phyloP scores from a whole-genome alignment of 64 coral and sea anemone genomes.

The Montipora efflorescens region DNA sequence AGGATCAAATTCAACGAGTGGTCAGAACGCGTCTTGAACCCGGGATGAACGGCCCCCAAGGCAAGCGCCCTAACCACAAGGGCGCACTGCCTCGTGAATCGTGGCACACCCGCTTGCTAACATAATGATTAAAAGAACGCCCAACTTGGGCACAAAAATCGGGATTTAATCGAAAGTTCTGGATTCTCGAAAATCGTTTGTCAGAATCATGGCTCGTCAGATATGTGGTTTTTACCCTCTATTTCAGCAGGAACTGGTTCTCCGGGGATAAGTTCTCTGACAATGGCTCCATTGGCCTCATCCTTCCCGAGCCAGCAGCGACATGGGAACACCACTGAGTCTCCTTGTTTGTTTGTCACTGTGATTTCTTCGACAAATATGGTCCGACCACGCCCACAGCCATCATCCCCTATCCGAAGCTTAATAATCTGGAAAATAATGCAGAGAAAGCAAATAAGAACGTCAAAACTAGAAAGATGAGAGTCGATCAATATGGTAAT shows the following conservation, averaged over 20 bases:
- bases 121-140: neutral
- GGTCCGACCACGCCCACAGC: slow-evolving; percentile 49
- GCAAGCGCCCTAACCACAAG: too few relatives aligned
- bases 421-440: slow-evolving; percentile 69
- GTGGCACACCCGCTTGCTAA: too few relatives aligned
- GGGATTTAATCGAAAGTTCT: too few relatives aligned
- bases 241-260: slow-evolving; percentile 66
- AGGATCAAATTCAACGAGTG: too few relatives aligned
- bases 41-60: too few relatives aligned
- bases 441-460: neutral
- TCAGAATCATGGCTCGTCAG: too few relatives aligned
- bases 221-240: slow-evolving; percentile 44
- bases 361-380: slow-evolving; percentile 82
- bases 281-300: slow-evolving; percentile 33
- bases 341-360: slow-evolving; percentile 66
- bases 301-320: slow-evolving; percentile 85
- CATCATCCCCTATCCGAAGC: slow-evolving; percentile 75
- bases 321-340: slow-evolving; percentile 79
- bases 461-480: too few relatives aligned
- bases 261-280: slow-evolving; percentile 74
- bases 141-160: neutral
- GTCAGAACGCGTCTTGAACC: too few relatives aligned
- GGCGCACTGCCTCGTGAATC: too few relatives aligned
- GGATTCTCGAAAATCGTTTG: too few relatives aligned
- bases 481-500: too few relatives aligned